Evolutionary conservation across 37 sponge, comb jelly and placozoan genomes (phyloP), one percentile per base, ranked within the genome.

Genomic region (Haliclona indistincta): DNA sequence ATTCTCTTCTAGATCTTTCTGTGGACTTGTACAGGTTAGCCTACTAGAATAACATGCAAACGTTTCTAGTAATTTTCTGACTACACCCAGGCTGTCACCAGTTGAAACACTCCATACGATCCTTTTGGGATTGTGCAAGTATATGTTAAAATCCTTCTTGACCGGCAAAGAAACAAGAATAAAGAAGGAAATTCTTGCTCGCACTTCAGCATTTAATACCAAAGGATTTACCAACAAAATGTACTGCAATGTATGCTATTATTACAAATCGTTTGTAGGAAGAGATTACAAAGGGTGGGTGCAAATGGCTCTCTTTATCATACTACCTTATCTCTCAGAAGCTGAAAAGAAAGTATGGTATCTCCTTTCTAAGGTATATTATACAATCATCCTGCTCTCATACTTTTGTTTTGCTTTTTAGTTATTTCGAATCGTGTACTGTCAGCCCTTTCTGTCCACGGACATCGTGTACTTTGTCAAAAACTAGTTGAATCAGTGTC

Each of bases 211-310:
- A 1, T 62, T 80, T 44, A 71, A 71, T 33, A 63, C 45, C 40
- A 71, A 71, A 3, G 81, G 81, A 3, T 54, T 80, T 30, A 26
- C 55, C 15, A 39, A 34, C 11, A 49, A 60, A 10, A 47, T 80
- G 22, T 29, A 29, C 45, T 39, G 72, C 62, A 80, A 71, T 45
- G 51, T 80, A 8, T 19, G 26, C 37, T 23, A n/a, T 35, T 42
- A 80, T 39, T 40, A 54, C 81, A 67, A 80, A 51, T 80, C 81
- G 8, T 79, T 79, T 69, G 80, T 79, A 25, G 81, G 81, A 20
- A 56, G 81, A 41, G 81, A 71, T 49, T 80, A 54, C 34, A 80
- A 80, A 40, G 72, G 63, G 20, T 71, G 63, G 61, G 62, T 72
- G 22, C 81, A 70, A 52, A 70, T 68, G 43, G 61, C 62, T 42